These are phyloP conservation scores for Anguilla rostrata DNA, from an alignment of 2,113 vertebrate species.

Conservation along the genomic window DNA sequence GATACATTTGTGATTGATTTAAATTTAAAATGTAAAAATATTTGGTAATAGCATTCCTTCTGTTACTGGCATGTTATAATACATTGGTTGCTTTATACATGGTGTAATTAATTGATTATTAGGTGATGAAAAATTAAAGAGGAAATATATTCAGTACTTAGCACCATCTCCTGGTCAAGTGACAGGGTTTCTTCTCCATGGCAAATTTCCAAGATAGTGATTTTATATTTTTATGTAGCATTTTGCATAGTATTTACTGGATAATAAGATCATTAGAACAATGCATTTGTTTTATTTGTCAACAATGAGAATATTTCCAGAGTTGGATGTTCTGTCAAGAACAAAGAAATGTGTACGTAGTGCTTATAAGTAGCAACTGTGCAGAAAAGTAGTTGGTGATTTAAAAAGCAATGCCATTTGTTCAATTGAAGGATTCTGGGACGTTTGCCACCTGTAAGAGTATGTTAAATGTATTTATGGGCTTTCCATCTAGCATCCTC, in stretches of 20 bases:
- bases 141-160: slow-evolving; percentile 24
- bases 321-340: not conserved
- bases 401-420: slow-evolving; percentile 18
- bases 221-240: not conserved
- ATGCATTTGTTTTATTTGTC: not conserved
- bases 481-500: not conserved
- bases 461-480: not conserved
- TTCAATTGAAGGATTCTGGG: slow-evolving; percentile 26
- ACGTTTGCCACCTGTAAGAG: slow-evolving; percentile 1
- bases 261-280: not conserved
- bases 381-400: slow-evolving; percentile 10
- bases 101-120: not conserved
- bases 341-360: slow-evolving; percentile 9
- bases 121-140: not conserved
- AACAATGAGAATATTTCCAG: not conserved
- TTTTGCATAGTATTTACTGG: not conserved
- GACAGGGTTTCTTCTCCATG: slow-evolving; percentile 6
- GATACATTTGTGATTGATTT: not conserved
- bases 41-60: not conserved
- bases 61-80: not conserved
- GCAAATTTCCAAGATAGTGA: slow-evolving; percentile 9
- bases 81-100: not conserved
- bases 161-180: slow-evolving; percentile 49
- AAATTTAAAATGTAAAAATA: not conserved
- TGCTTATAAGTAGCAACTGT: not conserved